Percentiles rank a stretch among this genome's conserved stretches.
These are phyloP conservation scores for Calyptomena viridis DNA, from an alignment of 2,113 vertebrate genomes.

Conservation along the genomic window DNA sequence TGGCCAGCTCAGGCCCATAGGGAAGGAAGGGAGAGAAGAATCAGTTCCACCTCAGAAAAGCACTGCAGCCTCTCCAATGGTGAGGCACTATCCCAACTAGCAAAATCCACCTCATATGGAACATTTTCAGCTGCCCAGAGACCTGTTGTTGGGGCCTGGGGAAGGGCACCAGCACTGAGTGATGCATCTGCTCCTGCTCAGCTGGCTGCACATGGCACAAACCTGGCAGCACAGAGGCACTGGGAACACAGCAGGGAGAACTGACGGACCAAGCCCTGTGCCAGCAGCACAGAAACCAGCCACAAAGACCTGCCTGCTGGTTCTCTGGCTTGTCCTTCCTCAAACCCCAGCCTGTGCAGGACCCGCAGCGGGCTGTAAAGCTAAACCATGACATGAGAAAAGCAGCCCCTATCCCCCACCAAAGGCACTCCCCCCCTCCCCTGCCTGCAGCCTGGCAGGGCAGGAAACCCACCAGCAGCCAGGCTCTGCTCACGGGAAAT, in stretches of 20 bases:
- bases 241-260: background rate
- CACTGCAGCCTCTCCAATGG: background rate
- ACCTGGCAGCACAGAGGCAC: rapidly evolving
- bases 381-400: background rate
- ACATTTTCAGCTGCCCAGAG: background rate
- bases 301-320: background rate
- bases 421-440: background rate
- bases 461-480: background rate
- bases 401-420: background rate
- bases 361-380: background rate
- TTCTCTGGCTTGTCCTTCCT: background rate
- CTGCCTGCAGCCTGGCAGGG: background rate
- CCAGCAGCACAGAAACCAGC: background rate
- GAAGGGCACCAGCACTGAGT: rapidly evolving
- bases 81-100: background rate
- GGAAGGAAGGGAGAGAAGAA: background rate
- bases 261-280: rapidly evolving
- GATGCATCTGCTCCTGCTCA: background rate
- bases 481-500: constrained; percentile 25
- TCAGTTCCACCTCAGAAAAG: background rate
- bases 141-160: rapidly evolving
- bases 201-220: background rate
- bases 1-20: rapidly evolving
- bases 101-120: background rate
- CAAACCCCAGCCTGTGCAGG: rapidly evolving